Conservation (phyloP, 2,113 vertebrate species). For the Labeo catla region DNA sequence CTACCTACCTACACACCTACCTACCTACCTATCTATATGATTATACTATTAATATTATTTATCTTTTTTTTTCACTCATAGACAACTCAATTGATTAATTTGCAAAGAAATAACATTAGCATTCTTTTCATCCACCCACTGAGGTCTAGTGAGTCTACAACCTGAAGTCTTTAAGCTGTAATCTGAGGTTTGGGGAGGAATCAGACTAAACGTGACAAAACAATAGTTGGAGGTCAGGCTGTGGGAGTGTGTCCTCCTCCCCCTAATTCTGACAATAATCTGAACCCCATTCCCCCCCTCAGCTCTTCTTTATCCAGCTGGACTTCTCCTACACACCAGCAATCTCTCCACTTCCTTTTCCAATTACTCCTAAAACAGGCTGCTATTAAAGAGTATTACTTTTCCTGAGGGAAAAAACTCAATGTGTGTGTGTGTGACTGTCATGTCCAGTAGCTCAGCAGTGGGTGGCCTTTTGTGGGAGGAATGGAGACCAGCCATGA, state of each 20-base stretch:
- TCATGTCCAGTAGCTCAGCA: slow-evolving; percentile 42
- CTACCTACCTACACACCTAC: too few species aligned
- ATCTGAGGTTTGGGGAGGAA: too few species aligned
- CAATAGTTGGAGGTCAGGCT: slow-evolving; percentile 27
- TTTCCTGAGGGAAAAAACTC: slow-evolving; percentile 23
- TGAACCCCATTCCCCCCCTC: slow-evolving; percentile 4
- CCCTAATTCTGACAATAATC: slow-evolving; percentile 26
- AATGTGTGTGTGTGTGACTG: slow-evolving; percentile 38
- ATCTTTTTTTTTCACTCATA: background rate
- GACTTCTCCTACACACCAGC: slow-evolving; percentile 33
- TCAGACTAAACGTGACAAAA: background rate
- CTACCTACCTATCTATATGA: too few species aligned
- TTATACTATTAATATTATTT: too few species aligned
- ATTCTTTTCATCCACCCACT: background rate
- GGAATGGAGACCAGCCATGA: slow-evolving; percentile 31
- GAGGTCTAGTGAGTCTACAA: background rate
- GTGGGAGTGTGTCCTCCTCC: slow-evolving; percentile 25
- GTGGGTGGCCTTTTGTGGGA: slow-evolving; percentile 49
- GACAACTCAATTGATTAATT: background rate
- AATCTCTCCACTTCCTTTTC: slow-evolving; percentile 49
- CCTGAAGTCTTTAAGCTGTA: background rate
- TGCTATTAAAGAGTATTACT: slow-evolving; percentile 55
- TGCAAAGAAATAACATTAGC: background rate
- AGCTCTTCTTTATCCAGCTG: slow-evolving; percentile 45
- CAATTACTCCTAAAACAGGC: slow-evolving; percentile 55